Evolutionary conservation across 2,888 invertebrate genomes (phyloP), one percentile per base, ranked within the genome.

Genomic region (Pomacea canaliculata): DNA sequence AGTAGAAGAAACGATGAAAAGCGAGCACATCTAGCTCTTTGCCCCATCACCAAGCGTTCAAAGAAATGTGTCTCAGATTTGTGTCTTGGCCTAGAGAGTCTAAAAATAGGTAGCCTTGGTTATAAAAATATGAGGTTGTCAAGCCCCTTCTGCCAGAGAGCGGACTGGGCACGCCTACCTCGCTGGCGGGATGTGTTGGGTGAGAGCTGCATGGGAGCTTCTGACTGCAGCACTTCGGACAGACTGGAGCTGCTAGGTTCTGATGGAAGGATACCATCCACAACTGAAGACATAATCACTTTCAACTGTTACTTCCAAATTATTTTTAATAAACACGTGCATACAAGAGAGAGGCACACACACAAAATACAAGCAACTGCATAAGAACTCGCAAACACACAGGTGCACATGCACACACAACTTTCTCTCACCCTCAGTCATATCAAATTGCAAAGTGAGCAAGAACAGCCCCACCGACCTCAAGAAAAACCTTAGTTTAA

Each of bases 161-260:
- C 80, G 65, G 82, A 82, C 76, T 82, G 82, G 62, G 80, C 80
- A 73, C 82, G 81, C 85, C 83, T 84, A 88, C 88, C 88, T 85
- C 87, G 84, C 76, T 87, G 87, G 73, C 86, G 82, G 51, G 83
- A 78, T 48, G 82, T 83, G 63, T 85, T 81, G 46, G 87, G 87
- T 0, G 87, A 85, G 72, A 86, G 82, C 80, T 85, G 83, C 13
- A 82, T 76, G n/a, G 80, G 69, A 19, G 71, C 72, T 46, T 79
- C 78, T 1, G 77, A 63, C 74, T 80, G 82, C 62, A 78, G 70
- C 63, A 80, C 48, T 73, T 82, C 82, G n/a, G 70, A 79, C 69
- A 80, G 79, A 69, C 80, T 82, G 71, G 76, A 78, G 71, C 76
- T 83, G 73, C 81, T 83, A 13, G 79, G 76, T 65, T 80, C 79